A percentile compares a stretch with the other conserved stretches of the same genome.
These are phyloP conservation scores for Coleophora flavipennella DNA, from an alignment of 2,888 invertebrate genomes.

Conservation along the genomic window DNA sequence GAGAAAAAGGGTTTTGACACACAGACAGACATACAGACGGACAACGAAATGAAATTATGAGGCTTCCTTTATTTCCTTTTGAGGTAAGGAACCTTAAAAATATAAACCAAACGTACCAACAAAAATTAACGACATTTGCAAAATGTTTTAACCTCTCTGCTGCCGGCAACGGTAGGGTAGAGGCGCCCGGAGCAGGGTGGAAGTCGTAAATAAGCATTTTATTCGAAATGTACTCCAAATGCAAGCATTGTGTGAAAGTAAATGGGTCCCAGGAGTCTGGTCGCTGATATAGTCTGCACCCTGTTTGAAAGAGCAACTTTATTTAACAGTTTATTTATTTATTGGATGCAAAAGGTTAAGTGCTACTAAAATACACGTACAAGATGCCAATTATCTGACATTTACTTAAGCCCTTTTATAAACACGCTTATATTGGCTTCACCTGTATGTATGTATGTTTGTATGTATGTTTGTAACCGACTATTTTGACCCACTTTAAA, in stretches of 20 bases:
- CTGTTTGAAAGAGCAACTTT: not conserved
- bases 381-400: no score
- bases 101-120: not conserved
- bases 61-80: no score
- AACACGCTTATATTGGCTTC: no score
- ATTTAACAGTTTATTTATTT: slow-evolving; percentile 1
- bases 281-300: slow-evolving; percentile 21
- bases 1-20: no score
- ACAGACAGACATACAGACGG: no score
- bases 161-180: not conserved
- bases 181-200: slow-evolving; percentile 18
- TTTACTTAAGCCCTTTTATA: no score
- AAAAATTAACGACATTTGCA: not conserved
- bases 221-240: slow-evolving; percentile 45
- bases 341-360: not conserved
- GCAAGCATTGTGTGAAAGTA: slow-evolving; percentile 40
- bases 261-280: slow-evolving; percentile 45
- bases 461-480: no score
- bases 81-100: not conserved
- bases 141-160: not conserved
- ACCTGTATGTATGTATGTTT: no score
- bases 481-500: no score
- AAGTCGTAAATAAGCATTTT: slow-evolving; percentile 52
- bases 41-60: no score
- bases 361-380: no score